Conservation (phyloP, 2,888 invertebrate species). For the Cyclophora albipunctata region DNA sequence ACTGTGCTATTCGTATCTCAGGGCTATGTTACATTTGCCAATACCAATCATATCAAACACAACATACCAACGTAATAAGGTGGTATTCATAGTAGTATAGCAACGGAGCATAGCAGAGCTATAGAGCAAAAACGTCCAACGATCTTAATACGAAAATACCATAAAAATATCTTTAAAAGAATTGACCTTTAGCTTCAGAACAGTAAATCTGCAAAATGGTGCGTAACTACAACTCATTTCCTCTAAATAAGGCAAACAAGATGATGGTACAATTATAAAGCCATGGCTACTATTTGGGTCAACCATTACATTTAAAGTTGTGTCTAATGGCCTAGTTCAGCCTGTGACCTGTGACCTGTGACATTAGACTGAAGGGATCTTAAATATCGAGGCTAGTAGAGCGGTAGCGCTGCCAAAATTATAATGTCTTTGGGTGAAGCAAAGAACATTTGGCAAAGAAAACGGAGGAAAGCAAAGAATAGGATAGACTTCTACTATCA, state of each 20-base stretch:
- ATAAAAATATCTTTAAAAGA: too few relatives aligned
- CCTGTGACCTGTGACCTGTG: conserved; percentile 32
- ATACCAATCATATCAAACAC: too few relatives aligned
- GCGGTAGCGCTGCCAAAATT: conserved; percentile 7
- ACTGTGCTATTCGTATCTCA: too few relatives aligned
- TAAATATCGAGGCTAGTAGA: conserved; percentile 36
- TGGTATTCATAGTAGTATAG: too few relatives aligned
- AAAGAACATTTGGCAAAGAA: too few relatives aligned
- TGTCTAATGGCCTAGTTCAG: conserved; percentile 25
- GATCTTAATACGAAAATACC: too few relatives aligned
- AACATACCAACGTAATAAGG: too few relatives aligned
- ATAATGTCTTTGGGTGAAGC: neutral
- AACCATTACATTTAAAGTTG: conserved; percentile 31
- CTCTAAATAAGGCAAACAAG: conserved; percentile 28
- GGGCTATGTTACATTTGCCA: too few relatives aligned
- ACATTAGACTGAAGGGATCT: conserved; percentile 39
- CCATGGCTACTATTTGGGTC: conserved; percentile 40
- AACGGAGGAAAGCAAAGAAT: too few relatives aligned
- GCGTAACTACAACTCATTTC: conserved; percentile 20
- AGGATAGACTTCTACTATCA: too few relatives aligned
- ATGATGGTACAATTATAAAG: conserved; percentile 33
- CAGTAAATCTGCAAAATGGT: neutral
- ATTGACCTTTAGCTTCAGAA: neutral
- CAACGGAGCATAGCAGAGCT: too few relatives aligned
- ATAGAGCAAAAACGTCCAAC: too few relatives aligned